Evolutionary conservation across 2,113 vertebrate species (phyloP).

Genomic region (Datnioides undecimradiatus): DNA sequence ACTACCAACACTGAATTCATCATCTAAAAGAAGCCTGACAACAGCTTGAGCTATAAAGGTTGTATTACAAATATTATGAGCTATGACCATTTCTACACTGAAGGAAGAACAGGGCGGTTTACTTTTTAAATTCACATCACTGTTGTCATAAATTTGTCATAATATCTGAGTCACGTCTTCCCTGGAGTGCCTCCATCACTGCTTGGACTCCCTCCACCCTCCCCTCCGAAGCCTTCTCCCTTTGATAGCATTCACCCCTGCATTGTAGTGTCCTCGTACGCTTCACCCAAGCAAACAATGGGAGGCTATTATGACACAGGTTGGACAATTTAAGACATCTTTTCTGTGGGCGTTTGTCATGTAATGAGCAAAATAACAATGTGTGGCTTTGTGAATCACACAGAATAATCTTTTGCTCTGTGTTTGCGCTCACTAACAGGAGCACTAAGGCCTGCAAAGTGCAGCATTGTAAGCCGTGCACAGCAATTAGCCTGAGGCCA

Average conservation of each 20-base stretch:
- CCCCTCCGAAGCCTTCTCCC: background rate
- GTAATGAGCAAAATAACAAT: background rate
- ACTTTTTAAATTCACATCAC: background rate
- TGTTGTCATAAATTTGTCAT: conserved; percentile 7
- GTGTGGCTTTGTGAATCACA: conserved; percentile 20
- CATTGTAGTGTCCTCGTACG: background rate
- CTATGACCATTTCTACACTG: background rate
- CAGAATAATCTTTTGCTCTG: background rate
- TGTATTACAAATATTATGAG: background rate
- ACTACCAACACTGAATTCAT: too few relatives aligned
- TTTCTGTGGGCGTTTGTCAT: conserved; percentile 23
- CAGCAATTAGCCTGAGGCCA: background rate
- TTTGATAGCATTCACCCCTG: conserved; percentile 1
- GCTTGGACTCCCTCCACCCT: conserved; percentile 3
- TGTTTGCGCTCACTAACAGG: background rate
- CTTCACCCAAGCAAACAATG: background rate
- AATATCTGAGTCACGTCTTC: conserved; percentile 21
- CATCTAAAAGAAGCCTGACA: background rate
- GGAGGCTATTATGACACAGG: conserved; percentile 3
- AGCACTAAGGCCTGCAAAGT: background rate
- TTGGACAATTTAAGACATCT: conserved; percentile 24
- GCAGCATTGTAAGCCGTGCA: background rate
- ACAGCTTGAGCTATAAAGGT: too few relatives aligned
- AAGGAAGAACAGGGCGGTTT: background rate
- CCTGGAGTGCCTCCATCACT: conserved; percentile 3